phyloP scores from a whole-genome alignment of 2,113 vertebrate species.

The Phalacrocorax aristotelis region DNA sequence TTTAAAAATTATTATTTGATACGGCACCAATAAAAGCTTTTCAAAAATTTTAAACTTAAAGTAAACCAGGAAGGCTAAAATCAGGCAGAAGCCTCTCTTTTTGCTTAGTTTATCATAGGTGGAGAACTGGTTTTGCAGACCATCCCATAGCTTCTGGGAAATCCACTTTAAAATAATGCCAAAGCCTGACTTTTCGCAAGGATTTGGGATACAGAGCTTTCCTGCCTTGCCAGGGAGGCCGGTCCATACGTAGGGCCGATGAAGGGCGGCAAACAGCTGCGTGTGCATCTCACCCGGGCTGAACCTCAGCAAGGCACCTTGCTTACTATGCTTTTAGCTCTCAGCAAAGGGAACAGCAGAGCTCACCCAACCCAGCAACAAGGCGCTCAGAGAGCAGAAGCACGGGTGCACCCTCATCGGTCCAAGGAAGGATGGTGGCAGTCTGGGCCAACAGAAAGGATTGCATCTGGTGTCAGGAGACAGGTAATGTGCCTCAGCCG shows the following conservation, averaged over 20 bases:
- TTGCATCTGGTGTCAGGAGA: too few species aligned
- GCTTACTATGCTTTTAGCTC: neutral
- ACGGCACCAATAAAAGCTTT: accelerated
- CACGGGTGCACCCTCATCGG: accelerated
- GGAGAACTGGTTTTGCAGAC: neutral
- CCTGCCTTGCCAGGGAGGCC: neutral
- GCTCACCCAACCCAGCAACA: too few species aligned
- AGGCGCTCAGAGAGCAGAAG: neutral
- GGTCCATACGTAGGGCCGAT: accelerated
- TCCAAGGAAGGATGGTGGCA: neutral
- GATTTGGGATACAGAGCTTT: neutral
- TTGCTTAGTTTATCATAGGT: neutral
- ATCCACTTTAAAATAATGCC: neutral
- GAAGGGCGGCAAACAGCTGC: neutral
- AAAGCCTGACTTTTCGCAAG: neutral
- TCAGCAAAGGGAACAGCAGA: neutral
- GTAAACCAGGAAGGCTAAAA: neutral
- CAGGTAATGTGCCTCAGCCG: accelerated
- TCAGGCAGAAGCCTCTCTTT: neutral
- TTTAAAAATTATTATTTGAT: neutral
- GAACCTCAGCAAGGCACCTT: neutral
- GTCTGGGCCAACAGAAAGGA: neutral
- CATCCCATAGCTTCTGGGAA: neutral
- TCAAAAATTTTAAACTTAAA: neutral
- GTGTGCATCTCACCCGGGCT: neutral